These are phyloP conservation scores for Notodonta ziczac DNA, from an alignment of 2,888 invertebrate species.

Conservation along the genomic window DNA sequence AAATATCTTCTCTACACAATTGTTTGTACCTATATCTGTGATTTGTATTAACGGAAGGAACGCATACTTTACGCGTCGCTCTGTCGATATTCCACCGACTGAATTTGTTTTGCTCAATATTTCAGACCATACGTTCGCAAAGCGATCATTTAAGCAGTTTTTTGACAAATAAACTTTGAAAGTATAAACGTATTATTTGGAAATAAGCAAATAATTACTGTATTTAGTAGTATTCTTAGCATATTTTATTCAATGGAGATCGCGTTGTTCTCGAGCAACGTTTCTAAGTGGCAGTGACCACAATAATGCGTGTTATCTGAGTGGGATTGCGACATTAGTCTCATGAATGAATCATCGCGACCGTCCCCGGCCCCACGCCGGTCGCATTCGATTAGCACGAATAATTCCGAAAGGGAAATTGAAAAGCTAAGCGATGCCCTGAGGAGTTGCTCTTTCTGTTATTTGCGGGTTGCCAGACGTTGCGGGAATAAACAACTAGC, in stretches of 20 bases:
- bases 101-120: too few species aligned
- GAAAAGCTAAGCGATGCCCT: conserved; percentile 83
- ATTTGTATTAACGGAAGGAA: conserved; percentile 2
- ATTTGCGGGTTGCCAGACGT: conserved; percentile 73
- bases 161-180: too few species aligned
- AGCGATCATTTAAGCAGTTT: too few species aligned
- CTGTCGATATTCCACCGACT: too few species aligned
- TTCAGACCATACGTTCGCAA: too few species aligned
- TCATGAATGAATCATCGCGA: conserved; percentile 83
- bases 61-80: neutral
- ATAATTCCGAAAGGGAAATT: conserved; percentile 85
- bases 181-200: too few species aligned
- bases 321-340: conserved; percentile 73
- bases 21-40: conserved; percentile 1
- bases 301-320: conserved; percentile 70
- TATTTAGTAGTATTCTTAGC: too few species aligned
- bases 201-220: too few species aligned
- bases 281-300: conserved; percentile 48
- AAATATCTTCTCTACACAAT: conserved; percentile 5
- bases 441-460: conserved; percentile 83
- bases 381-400: conserved; percentile 83
- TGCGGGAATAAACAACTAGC: conserved; percentile 75
- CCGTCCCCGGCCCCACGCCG: conserved; percentile 64
- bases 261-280: neutral
- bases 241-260: too few species aligned